These are phyloP conservation scores for Pocillopora damicornis DNA, from an alignment of 64 coral and sea anemone species.

Conservation along the genomic window DNA sequence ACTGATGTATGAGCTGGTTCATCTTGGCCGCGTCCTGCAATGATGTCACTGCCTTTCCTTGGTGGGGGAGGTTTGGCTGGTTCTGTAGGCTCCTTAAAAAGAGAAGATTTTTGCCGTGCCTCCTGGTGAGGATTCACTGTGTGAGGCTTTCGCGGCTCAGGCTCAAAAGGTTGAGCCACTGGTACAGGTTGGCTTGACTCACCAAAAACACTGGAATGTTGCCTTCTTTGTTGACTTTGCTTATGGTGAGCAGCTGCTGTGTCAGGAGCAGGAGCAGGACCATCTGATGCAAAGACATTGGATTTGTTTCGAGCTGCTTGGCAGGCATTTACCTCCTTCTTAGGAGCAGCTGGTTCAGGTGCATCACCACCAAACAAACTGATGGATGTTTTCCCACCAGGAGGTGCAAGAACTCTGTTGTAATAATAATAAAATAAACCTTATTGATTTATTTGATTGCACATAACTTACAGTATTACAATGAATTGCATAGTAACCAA, in stretches of 20 bases:
- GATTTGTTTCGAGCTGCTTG: slow-evolving; percentile 90
- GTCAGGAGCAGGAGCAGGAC: neutral
- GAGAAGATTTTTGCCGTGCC: slow-evolving; percentile 49
- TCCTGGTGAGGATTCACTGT: slow-evolving; percentile 46
- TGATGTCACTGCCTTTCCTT: slow-evolving; percentile 43
- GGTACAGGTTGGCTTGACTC: slow-evolving; percentile 17
- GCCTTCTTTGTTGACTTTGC: slow-evolving; percentile 53
- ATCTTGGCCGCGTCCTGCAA: neutral
- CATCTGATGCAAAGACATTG: slow-evolving; percentile 70
- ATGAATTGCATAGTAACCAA: too few relatives aligned
- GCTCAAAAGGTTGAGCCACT: slow-evolving; percentile 8
- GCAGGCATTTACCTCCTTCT: slow-evolving; percentile 72
- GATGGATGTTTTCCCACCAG: slow-evolving; percentile 90
- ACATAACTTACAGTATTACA: too few relatives aligned
- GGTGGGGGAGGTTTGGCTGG: slow-evolving; percentile 30
- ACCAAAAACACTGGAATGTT: slow-evolving; percentile 65
- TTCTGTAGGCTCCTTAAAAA: slow-evolving; percentile 50
- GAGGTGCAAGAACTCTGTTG: slow-evolving; percentile 84
- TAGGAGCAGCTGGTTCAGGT: neutral
- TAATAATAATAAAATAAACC: too few relatives aligned
- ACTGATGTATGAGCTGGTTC: slow-evolving; percentile 78
- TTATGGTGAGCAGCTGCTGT: slow-evolving; percentile 15
- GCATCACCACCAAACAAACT: slow-evolving; percentile 68
- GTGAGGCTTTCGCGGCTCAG: slow-evolving; percentile 19
- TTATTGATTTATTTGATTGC: too few relatives aligned